Conservation (phyloP, 2,888 invertebrate species). For the Campoplex nolae region DNA sequence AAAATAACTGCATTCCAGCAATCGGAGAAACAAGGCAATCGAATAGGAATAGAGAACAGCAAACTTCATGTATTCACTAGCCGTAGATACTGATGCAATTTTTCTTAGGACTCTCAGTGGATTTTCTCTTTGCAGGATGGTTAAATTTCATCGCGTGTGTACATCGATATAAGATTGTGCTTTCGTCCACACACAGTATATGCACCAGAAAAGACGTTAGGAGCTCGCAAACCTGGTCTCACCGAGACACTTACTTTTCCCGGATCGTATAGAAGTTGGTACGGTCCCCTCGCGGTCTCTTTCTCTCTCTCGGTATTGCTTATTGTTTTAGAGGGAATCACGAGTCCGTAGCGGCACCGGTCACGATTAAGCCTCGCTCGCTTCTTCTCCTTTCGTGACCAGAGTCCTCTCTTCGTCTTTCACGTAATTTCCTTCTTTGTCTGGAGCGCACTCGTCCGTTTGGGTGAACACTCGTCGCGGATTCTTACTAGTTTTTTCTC, state of each 20-base stretch:
- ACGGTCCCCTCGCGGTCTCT: conserved; percentile 27
- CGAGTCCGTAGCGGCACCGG: conserved; percentile 71
- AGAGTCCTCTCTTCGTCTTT: conserved; percentile 46
- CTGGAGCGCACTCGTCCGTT: conserved; percentile 31
- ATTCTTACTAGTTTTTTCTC: conserved; percentile 46
- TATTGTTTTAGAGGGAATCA: conserved; percentile 75
- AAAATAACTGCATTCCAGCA: background rate
- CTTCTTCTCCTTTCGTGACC: conserved; percentile 69
- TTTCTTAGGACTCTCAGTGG: conserved; percentile 8
- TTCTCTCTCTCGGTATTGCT: conserved; percentile 67
- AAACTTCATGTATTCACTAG: conserved; percentile 1
- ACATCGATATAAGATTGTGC: conserved; percentile 63
- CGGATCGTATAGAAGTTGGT: conserved; percentile 53
- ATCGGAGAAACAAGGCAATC: background rate
- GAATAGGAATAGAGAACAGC: background rate
- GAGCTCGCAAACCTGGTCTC: conserved; percentile 59
- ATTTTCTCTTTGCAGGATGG: conserved; percentile 6
- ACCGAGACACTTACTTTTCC: conserved; percentile 55
- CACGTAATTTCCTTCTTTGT: conserved; percentile 56
- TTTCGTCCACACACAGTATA: conserved; percentile 51
- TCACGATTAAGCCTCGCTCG: conserved; percentile 71
- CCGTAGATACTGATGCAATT: conserved; percentile 21
- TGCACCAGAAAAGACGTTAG: conserved; percentile 32
- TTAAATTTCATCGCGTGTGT: conserved; percentile 22
- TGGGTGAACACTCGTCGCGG: conserved; percentile 47